Evolutionary conservation across 2,797 vertebrate species (phyloP).

Genomic region (Mionectes olivaceus): DNA sequence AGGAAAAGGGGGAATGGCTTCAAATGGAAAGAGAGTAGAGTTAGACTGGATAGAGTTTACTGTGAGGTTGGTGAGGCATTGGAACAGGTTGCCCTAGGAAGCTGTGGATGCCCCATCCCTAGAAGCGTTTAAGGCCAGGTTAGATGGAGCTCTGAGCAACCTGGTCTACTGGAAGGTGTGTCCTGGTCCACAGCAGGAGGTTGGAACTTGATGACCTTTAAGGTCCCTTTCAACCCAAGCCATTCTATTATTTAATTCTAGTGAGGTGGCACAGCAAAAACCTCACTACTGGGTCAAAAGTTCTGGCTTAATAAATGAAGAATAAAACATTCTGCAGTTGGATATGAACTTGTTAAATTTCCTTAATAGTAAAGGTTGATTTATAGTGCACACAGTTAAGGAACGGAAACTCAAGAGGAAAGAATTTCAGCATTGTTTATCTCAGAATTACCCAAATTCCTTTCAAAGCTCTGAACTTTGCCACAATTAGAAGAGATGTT

Average conservation of each 20-base stretch:
- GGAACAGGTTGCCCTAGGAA: not conserved
- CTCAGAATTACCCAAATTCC: not conserved
- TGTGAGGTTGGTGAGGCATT: not conserved
- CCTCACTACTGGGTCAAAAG: not conserved
- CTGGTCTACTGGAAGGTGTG: not conserved
- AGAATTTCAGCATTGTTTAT: not conserved
- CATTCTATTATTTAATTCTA: not conserved
- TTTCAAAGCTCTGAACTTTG: conserved; percentile 34
- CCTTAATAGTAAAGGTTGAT: not conserved
- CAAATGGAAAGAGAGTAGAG: not conserved
- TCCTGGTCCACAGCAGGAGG: not conserved
- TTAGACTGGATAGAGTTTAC: not conserved
- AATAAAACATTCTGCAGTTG: not conserved
- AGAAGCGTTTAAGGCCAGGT: not conserved
- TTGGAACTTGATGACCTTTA: not conserved
- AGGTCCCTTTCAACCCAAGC: not conserved
- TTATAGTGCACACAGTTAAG: not conserved
- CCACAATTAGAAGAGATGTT: not conserved
- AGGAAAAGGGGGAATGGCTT: not conserved
- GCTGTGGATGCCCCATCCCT: accelerated
- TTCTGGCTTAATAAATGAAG: not conserved
- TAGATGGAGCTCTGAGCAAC: not conserved
- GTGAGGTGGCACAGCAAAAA: not conserved
- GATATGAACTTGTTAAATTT: not conserved
- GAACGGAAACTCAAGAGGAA: conserved; percentile 17